phyloP scores from a whole-genome alignment of 1,140 invertebrate species.

The Eulimnadia texana region DNA sequence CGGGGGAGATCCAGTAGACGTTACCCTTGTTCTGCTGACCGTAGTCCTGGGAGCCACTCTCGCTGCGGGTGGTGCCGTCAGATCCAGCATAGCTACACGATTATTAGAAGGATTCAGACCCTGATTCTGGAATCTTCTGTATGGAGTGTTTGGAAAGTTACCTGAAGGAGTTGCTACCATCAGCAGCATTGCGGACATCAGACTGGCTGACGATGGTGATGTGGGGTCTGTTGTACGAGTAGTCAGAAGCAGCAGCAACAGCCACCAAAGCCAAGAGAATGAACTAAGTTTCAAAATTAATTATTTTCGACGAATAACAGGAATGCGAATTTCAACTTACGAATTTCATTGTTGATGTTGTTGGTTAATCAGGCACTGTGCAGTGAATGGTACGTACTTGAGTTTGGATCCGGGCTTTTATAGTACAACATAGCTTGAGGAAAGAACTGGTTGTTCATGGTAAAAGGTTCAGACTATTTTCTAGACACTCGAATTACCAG shows the following conservation, averaged over 20 bases:
- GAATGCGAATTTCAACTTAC: background rate
- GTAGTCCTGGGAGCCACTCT: background rate
- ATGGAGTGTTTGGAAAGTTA: background rate
- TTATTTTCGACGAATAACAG: background rate
- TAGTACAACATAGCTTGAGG: background rate
- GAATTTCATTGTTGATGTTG: background rate
- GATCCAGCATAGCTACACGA: background rate
- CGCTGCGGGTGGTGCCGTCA: conserved; percentile 4
- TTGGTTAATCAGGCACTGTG: background rate
- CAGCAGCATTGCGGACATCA: conserved; percentile 4
- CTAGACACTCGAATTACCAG: no score
- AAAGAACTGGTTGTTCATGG: no score
- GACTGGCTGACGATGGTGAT: conserved; percentile 9
- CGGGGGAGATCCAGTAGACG: conserved; percentile 12
- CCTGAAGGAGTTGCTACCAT: conserved; percentile 1
- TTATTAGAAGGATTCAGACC: background rate
- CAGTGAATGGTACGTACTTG: background rate
- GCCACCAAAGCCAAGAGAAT: conserved; percentile 2
- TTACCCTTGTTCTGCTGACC: background rate
- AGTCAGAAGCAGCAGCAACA: background rate
- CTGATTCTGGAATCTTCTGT: background rate
- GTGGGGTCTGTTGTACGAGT: background rate
- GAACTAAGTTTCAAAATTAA: background rate
- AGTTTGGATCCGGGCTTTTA: background rate
- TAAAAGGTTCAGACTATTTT: no score